Conservation (phyloP, 2,888 invertebrate species). For the Molorchus minor region DNA sequence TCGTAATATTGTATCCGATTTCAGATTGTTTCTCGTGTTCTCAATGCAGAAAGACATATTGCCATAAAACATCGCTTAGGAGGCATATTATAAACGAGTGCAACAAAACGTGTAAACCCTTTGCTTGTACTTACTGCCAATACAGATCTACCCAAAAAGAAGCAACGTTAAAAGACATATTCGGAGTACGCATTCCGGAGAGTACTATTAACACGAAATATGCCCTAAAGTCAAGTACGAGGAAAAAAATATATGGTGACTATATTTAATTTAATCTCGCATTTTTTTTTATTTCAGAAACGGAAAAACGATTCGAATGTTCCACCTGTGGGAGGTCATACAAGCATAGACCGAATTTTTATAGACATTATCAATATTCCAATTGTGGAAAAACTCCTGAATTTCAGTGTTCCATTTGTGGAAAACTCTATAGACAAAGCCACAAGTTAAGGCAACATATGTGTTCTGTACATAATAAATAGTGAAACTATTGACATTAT, state of each 20-base stretch:
- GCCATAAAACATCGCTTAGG: constrained; percentile 42
- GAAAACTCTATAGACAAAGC: neutral
- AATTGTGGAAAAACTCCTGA: neutral
- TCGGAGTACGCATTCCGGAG: too few relatives aligned
- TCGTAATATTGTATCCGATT: constrained; percentile 5
- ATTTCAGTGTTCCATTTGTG: neutral
- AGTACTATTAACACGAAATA: too few relatives aligned
- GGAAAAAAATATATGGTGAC: too few relatives aligned
- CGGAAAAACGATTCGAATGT: neutral
- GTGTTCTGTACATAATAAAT: neutral
- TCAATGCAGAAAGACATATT: constrained; percentile 39
- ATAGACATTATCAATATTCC: neutral
- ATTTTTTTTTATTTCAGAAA: neutral
- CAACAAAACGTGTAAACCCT: constrained; percentile 54
- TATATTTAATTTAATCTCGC: neutral
- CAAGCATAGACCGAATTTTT: neutral
- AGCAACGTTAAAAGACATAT: constrained; percentile 29
- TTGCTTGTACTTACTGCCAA: constrained; percentile 29
- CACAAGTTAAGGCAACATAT: neutral
- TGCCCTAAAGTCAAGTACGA: too few relatives aligned
- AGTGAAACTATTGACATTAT: too few relatives aligned
- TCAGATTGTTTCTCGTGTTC: constrained; percentile 21
- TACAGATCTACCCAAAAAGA: constrained; percentile 26
- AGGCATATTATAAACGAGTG: constrained; percentile 75
- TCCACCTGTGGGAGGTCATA: neutral